A percentile compares a stretch with the other conserved stretches of the same genome.
Conservation (phyloP, 2,888 invertebrate species). For the Tryphoninae sp. region DNA sequence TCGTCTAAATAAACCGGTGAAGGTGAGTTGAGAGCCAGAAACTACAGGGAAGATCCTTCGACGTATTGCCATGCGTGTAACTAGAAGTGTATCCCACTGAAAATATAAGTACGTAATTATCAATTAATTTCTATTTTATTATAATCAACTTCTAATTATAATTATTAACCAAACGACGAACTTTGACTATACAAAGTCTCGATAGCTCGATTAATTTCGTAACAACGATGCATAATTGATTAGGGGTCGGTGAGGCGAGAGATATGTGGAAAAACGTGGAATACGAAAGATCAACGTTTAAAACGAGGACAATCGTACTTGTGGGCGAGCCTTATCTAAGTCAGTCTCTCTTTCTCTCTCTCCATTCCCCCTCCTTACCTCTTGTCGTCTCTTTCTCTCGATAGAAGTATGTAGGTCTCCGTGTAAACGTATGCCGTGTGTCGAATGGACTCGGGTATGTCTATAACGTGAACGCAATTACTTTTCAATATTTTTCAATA, state of each 20-base stretch:
- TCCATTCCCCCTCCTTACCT: not conserved
- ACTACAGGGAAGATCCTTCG: constrained; percentile 19
- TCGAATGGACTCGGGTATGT: not conserved
- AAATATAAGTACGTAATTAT: not conserved
- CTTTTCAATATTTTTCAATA: not conserved
- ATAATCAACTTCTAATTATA: not conserved
- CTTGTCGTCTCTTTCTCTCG: not conserved
- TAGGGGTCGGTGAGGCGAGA: constrained; percentile 36
- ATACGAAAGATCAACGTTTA: constrained; percentile 38
- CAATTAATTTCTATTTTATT: not conserved
- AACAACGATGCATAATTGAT: constrained; percentile 60
- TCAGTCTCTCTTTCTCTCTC: constrained; percentile 37
- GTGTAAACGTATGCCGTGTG: constrained; percentile 22
- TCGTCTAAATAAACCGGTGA: constrained; percentile 28
- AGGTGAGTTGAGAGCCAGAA: not conserved
- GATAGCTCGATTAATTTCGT: constrained; percentile 56
- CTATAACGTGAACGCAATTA: constrained; percentile 7
- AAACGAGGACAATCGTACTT: constrained; percentile 61
- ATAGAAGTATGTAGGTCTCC: constrained; percentile 55
- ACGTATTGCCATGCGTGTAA: not conserved
- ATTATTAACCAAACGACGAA: constrained; percentile 3
- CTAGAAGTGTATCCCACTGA: not conserved
- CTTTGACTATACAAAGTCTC: constrained; percentile 18
- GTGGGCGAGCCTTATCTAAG: constrained; percentile 55
- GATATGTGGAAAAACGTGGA: constrained; percentile 9